These are phyloP conservation scores for Leptodactylus fallax DNA, from an alignment of 2,797 vertebrate species.

Conservation along the genomic window DNA sequence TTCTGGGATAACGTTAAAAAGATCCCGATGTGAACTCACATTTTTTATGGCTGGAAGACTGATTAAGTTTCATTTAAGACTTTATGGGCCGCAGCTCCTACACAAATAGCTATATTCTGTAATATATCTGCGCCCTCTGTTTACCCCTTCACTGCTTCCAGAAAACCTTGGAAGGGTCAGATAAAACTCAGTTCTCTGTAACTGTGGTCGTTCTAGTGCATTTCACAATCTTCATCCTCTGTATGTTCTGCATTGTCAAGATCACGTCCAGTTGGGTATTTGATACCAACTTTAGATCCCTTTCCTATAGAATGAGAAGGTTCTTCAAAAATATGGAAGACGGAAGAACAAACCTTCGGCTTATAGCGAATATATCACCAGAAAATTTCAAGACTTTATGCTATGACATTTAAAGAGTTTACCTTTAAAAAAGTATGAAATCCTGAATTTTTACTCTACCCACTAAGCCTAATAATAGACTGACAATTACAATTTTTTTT, in stretches of 20 bases:
- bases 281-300: too few species aligned
- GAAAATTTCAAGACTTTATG: too few species aligned
- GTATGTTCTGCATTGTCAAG: not conserved
- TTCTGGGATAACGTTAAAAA: conserved; percentile 45
- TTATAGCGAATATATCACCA: too few species aligned
- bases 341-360: too few species aligned
- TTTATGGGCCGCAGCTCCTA: conserved; percentile 56
- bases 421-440: too few species aligned
- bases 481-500: too few species aligned
- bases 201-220: not conserved
- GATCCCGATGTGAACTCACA: conserved; percentile 59
- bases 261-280: not conserved
- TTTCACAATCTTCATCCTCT: not conserved
- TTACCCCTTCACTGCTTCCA: conserved; percentile 32
- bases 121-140: conserved; percentile 7
- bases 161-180: conserved; percentile 13
- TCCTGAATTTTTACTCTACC: too few species aligned
- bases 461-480: too few species aligned
- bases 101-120: conserved; percentile 38
- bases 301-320: not conserved
- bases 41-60: conserved; percentile 54
- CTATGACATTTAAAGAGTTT: too few species aligned
- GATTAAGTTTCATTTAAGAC: conserved; percentile 57
- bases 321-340: too few species aligned
- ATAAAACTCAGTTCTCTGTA: not conserved